Base-by-base conservation (phyloP, 2,113 vertebrate species). In the Probosciger aterrimus region DNA sequence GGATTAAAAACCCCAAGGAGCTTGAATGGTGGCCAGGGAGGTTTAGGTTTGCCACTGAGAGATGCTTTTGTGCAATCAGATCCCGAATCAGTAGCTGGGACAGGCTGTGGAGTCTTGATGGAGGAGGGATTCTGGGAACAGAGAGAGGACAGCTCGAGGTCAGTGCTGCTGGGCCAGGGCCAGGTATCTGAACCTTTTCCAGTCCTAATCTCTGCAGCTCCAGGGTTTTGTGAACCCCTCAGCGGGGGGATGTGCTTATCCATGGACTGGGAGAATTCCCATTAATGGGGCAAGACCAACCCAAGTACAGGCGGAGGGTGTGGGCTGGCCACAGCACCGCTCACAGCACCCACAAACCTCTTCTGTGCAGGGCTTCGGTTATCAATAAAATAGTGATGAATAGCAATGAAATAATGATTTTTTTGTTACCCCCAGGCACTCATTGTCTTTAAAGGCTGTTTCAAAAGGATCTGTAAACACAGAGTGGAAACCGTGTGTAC, bases 401-500 rank as follows among this genome's bases (percentile, higher is more conserved):
- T 33, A 41, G 17, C 67, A 67, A 62, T 28, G 47, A 55, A 69
- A 83, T 11, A 50, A 65, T 4, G 2, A 11, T 20, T 1, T 30
- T 70, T 77, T 83, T 49, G 79, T 39, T 35, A 37, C 8, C 49
- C 55, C 28, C 13, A 59, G n/a, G 65, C 44, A 71, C 22, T 67
- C 11, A 14, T 79, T 87, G 46, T 85, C n/a, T 68, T 84, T 87
- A 91, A 87, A 84, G 55, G 64, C n/a, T 79, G 44, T 80, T 95
- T 82, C 27, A 78, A 71, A 93, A 73, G n/a, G 68, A 60, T 90
- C 74, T 35, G 20, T 93, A 88, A 93, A 82, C 60, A 57, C 9
- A 18, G 49, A 37, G 47, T 65, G 53, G 33, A 83, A 93, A 92
- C 44, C 24, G 6, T 49, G 35, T 77, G 41, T 69, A n/a, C 43